phyloP scores from a whole-genome alignment of 2,113 vertebrate species.

The Bufo bufo region DNA sequence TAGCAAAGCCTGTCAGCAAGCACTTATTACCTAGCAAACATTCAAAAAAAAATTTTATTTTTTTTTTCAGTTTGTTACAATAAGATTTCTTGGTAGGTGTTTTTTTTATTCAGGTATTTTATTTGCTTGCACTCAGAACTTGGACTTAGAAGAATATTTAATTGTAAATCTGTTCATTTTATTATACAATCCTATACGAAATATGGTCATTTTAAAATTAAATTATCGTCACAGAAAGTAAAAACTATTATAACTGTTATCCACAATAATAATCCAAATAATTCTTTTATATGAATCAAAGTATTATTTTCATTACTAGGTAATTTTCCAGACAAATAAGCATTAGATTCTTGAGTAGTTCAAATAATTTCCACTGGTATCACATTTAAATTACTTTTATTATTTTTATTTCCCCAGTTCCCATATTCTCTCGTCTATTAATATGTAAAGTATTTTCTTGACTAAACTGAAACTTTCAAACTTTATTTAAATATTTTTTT shows the following conservation, averaged over 20 bases:
- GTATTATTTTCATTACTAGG: neutral
- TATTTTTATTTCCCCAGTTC: neutral
- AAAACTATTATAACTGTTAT: neutral
- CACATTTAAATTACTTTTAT: constrained; percentile 8
- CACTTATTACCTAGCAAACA: no score
- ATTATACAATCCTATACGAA: neutral
- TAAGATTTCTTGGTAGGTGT: no score
- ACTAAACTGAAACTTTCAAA: neutral
- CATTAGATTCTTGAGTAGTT: constrained; percentile 4
- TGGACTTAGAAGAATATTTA: neutral
- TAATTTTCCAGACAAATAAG: constrained; percentile 17
- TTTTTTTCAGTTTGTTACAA: no score
- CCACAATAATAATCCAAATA: neutral
- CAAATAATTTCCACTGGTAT: neutral
- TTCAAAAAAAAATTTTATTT: no score
- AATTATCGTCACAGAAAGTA: neutral
- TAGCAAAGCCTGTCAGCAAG: no score
- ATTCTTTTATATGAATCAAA: neutral
- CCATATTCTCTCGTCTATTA: neutral
- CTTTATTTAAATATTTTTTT: neutral
- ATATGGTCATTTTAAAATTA: neutral
- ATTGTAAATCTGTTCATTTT: neutral
- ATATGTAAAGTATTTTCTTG: constrained; percentile 22
- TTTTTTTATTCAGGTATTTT: neutral
- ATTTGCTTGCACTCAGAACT: neutral